Evolutionary conservation across 2,888 invertebrate genomes (phyloP).

Genomic region (Chrysina gloriosa): DNA sequence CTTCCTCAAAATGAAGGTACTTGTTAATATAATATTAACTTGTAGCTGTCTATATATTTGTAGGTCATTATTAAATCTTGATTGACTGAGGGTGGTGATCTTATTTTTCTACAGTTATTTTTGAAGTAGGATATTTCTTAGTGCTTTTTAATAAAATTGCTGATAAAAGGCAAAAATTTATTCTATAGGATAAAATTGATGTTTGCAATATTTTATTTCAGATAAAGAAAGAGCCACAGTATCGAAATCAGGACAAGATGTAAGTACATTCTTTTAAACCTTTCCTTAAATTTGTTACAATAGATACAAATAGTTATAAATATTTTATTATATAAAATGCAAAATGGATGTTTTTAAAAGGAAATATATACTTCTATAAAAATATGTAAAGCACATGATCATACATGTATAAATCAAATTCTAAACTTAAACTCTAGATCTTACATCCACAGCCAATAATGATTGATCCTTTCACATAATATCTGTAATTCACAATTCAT

Average conservation of each 20-base stretch:
- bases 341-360: too few relatives aligned
- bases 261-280: slow-evolving; percentile 26
- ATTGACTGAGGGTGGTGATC: neutral
- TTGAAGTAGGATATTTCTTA: neutral
- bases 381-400: too few relatives aligned
- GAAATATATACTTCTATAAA: too few relatives aligned
- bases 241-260: slow-evolving; percentile 41
- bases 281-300: neutral
- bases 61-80: slow-evolving; percentile 43
- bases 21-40: neutral
- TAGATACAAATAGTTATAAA: too few relatives aligned
- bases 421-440: too few relatives aligned
- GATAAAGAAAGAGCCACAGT: slow-evolving; percentile 37
- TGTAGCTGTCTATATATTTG: slow-evolving; percentile 10
- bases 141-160: neutral
- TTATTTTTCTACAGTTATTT: neutral
- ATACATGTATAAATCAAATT: too few relatives aligned
- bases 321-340: too few relatives aligned
- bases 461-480: too few relatives aligned
- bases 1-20: slow-evolving; percentile 73
- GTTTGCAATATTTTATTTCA: slow-evolving; percentile 29
- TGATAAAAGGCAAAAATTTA: neutral
- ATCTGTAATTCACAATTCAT: too few relatives aligned
- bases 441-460: too few relatives aligned
- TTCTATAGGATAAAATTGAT: neutral